Evolutionary conservation across 2,113 vertebrate genomes (phyloP).

Genomic region (Dasyornis broadbenti): DNA sequence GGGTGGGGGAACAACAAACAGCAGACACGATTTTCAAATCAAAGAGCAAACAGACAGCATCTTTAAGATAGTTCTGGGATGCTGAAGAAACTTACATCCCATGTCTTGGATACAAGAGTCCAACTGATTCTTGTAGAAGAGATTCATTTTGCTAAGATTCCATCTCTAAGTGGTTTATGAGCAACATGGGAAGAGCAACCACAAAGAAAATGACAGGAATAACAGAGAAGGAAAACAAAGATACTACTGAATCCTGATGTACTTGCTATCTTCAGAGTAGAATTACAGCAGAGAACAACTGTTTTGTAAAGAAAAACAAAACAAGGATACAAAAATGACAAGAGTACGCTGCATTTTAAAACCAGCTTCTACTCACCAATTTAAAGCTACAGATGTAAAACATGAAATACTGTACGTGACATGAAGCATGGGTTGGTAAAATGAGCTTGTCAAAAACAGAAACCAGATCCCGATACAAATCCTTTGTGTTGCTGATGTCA

Average conservation of each 20-base stretch:
- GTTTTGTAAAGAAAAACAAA: background rate
- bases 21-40: fast-evolving
- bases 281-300: background rate
- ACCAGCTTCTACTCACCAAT: conserved; percentile 78
- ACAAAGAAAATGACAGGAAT: background rate
- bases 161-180: background rate
- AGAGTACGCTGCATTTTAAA: background rate
- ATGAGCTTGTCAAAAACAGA: conserved; percentile 90
- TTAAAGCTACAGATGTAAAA: conserved; percentile 97
- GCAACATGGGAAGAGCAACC: background rate
- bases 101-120: background rate
- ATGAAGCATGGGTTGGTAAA: conserved; percentile 90
- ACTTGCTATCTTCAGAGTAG: background rate
- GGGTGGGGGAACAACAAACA: background rate
- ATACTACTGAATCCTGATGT: background rate
- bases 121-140: background rate
- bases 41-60: background rate
- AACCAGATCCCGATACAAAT: conserved; percentile 86
- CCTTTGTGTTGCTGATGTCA: conserved; percentile 81
- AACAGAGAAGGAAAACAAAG: background rate
- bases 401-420: conserved; percentile 89
- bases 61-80: background rate
- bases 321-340: background rate
- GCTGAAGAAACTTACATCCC: background rate
- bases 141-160: background rate